A percentile compares a stretch with the other conserved stretches of the same genome.
phyloP scores from a whole-genome alignment of 2,888 invertebrate genomes.

The Herminia tarsipennalis region DNA sequence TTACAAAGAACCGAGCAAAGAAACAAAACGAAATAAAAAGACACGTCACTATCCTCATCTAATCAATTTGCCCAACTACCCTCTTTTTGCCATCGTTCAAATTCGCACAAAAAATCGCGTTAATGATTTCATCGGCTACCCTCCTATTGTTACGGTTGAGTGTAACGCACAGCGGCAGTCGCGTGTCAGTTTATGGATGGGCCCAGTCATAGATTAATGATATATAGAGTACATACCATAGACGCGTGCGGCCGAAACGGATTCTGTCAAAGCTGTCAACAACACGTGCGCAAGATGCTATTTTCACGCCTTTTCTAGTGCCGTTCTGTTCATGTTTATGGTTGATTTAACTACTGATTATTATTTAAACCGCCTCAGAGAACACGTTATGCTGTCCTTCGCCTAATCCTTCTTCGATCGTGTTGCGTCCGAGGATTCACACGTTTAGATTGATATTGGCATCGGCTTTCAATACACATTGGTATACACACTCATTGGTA shows the following conservation, averaged over 20 bases:
- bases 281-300: constrained; percentile 43
- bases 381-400: no score
- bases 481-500: no score
- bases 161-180: constrained; percentile 47
- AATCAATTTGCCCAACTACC: constrained; percentile 21
- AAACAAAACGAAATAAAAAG: constrained; percentile 3
- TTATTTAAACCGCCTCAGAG: no score
- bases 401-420: no score
- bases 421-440: no score
- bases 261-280: constrained; percentile 64
- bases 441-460: no score
- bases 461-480: no score
- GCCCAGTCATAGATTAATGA: constrained; percentile 42
- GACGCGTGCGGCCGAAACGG: constrained; percentile 50
- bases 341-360: no score
- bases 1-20: neutral
- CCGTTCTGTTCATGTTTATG: no score
- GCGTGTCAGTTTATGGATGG: constrained; percentile 62
- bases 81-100: constrained; percentile 15
- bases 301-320: constrained; percentile 37
- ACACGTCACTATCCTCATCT: constrained; percentile 8
- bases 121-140: constrained; percentile 29
- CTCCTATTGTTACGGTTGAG: constrained; percentile 32
- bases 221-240: constrained; percentile 38
- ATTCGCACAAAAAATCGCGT: constrained; percentile 25